Base-by-base conservation (phyloP, 2,888 invertebrate species). In the Tenthredo livida region DNA sequence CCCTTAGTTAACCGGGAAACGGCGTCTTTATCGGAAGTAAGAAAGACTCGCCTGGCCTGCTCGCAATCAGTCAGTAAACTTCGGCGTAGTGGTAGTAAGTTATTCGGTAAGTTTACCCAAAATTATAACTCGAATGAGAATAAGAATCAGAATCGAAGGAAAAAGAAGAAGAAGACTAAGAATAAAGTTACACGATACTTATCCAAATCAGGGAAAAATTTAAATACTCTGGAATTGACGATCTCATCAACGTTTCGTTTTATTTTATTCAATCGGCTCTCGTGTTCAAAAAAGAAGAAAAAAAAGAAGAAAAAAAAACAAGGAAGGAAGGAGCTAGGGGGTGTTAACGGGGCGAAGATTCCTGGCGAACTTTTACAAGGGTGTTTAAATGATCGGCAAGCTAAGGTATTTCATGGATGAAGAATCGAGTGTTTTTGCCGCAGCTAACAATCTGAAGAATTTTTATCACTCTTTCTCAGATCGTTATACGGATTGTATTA, bases 211-310 rank as follows among this genome's bases (percentile, higher is more conserved):
- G 4, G 0, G 33, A 33, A 37, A 73, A 15, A 73, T 73, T 73
- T 73, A 73, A 73, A 73, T 73, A 43, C 43, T 73, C 12, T 12
- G 43, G 73, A 73, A 73, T 73, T 43, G 73, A 73, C 43, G 73
- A 73, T 73, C 73, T 73, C 73, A 73, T 73, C 73, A 73, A 25
- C 73, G 73, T 73, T 73, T 21, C 25, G 21, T 40, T 40, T 73
- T 33, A 29, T 67, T 67, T 17, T 29, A 40, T 73, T 43, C 73
- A n/a, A n/a, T 43, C 73, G 21, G 2, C 17, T 21, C 12, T 73
- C 9, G 1, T 6, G 17, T 1, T 67, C 7, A 37, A 37, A 37
- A 37, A 37, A 7, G 7, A 37, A 37, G 7, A 37, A 37, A 37
- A 37, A 37, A 37, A 37, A 7, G 4, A 33, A 33, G 4, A 2